Evolutionary conservation across 2,888 invertebrate species (phyloP), one percentile per base, ranked within the genome.

Genomic region (Carpatolechia fugitivella): DNA sequence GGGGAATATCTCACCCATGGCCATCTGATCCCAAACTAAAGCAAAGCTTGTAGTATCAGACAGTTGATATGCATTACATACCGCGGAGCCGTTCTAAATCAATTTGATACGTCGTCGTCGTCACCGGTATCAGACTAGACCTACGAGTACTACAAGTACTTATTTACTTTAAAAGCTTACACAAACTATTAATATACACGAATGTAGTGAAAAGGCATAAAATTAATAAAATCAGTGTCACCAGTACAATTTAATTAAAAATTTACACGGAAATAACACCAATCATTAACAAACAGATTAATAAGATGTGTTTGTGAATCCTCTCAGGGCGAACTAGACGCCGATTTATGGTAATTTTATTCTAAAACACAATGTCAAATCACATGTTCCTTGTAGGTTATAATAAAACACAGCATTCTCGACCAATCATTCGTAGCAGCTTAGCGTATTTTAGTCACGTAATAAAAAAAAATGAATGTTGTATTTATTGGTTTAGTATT

Each of bases 241-340:
- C 10, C 10, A 33, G 10, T 11, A 5, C 33, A 33, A 2, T 3
- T 33, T 33, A 10, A 6, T 11, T 20, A 11, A 20, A 4, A 20
- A 41, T 41, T 16, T n/a, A 44, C 13, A 24, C 44, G 44, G 44
- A 44, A 29, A 29, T 20, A 44, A 44, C 29, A 29, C 11, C 2
- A 29, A 29, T 11, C 11, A 29, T 44, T 13, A 29, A 44, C 6
- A 44, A 13, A 29, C 8, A 29, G 24, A 29, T 44, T 24, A 33
- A 5, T 44, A 20, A 44, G 44, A 29, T 60, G 56, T 55, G 36
- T 54, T 53, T 56, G 61, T 64, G 65, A 69, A 65, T 56, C 56
- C 58, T 56, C 66, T 82, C 80, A 80, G 73, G 80, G 80, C 74
- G 63, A 83, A 69, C 82, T 58, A 65, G 77, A 74, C 63, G 67